A percentile compares a stretch with the other conserved stretches of the same genome.
These are phyloP conservation scores for Brachypodius melanocephalos DNA, from an alignment of 2,113 vertebrate species.

Conservation along the genomic window DNA sequence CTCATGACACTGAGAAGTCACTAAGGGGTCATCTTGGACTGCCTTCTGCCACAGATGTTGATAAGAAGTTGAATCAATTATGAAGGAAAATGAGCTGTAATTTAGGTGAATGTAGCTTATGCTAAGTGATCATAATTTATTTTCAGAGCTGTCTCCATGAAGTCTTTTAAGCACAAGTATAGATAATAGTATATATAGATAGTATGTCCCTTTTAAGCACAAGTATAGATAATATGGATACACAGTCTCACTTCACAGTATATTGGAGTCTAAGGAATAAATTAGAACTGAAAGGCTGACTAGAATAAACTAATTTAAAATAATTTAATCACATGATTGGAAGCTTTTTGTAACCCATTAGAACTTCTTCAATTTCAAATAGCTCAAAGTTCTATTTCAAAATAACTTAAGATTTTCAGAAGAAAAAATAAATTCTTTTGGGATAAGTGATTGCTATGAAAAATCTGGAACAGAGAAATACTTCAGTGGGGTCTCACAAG, in stretches of 20 bases:
- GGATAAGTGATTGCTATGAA: not conserved
- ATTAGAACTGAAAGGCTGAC: not conserved
- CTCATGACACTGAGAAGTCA: not conserved
- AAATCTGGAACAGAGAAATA: not conserved
- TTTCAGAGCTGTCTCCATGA: not conserved
- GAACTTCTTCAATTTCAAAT: not conserved
- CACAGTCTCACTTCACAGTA: too few species aligned
- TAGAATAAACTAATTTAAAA: not conserved
- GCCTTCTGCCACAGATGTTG: not conserved
- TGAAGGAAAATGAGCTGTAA: not conserved
- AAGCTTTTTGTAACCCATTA: not conserved
- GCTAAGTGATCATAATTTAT: not conserved
- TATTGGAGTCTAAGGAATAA: not conserved
- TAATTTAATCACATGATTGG: not conserved
- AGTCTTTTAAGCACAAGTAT: not conserved
- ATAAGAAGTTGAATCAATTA: not conserved
- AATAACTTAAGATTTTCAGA: not conserved
- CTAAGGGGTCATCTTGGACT: not conserved
- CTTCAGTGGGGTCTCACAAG: not conserved
- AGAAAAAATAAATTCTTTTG: not conserved
- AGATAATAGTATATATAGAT: not conserved
- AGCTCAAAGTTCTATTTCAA: not conserved
- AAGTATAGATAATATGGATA: not conserved
- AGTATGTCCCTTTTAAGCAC: not conserved
- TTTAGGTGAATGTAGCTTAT: not conserved